Conservation (phyloP, 30 jellyfish, hydroid and myxozoan species). For the Cassiopea xamachana region DNA sequence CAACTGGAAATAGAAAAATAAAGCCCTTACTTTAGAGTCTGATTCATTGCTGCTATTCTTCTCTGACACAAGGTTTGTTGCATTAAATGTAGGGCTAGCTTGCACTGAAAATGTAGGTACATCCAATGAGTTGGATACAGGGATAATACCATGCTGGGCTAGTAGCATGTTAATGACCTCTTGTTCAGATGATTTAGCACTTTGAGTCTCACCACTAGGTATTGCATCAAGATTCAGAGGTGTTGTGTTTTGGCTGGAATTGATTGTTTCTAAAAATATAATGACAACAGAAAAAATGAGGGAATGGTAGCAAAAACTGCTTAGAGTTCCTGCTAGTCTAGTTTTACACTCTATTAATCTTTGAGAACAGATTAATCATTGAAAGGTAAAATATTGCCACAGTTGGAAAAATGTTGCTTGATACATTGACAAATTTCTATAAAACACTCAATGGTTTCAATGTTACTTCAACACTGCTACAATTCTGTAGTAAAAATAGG, state of each 20-base stretch:
- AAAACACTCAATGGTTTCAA: no score
- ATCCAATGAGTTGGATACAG: conserved; percentile 33
- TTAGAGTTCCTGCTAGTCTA: no score
- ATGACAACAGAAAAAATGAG: no score
- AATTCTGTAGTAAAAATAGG: no score
- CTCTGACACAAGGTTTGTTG: conserved; percentile 12
- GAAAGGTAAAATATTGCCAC: no score
- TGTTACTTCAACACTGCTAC: no score
- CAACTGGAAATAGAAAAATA: not conserved
- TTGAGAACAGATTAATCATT: no score
- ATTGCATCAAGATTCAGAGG: conserved; percentile 68
- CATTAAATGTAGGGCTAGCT: conserved; percentile 26
- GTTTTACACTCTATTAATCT: no score
- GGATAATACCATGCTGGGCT: conserved; percentile 64
- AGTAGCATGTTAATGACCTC: conserved; percentile 63
- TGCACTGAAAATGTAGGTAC: conserved; percentile 46
- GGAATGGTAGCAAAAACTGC: no score
- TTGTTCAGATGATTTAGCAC: conserved; percentile 31
- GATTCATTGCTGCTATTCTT: not conserved
- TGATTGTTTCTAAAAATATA: not conserved
- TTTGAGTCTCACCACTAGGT: conserved; percentile 20
- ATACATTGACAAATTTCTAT: no score
- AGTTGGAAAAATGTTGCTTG: no score
- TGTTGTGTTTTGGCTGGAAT: conserved; percentile 36
- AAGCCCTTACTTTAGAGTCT: conserved; percentile 16